Base-by-base conservation (phyloP, 1,140 invertebrate genomes). In the Alviniconcha marisindica region DNA sequence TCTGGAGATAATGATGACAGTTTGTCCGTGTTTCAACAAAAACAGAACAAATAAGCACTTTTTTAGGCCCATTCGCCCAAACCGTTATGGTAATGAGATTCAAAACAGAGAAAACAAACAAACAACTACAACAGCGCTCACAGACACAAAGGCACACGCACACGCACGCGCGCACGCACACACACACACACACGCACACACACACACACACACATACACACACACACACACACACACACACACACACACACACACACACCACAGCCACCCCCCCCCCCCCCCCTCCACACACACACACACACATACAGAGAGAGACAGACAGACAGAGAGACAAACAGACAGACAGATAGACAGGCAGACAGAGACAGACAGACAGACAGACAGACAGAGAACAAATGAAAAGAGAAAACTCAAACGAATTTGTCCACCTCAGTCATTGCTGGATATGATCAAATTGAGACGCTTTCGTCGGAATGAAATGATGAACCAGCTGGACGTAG, bases 231-330 rank as follows among this genome's bases (percentile, higher is more conserved):
- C 24, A 60, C 56, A 60, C 24, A 60, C 56, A 60, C 24, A 60
- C 56, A 60, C 28, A 60, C 56, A 60, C 24, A 60, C 56, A 60
- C 24, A 60, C 56, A 60, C 24, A 60, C 56, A n/a, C 56, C n/a
- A n/a, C n/a, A n/a, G n/a, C n/a, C n/a, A n/a, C n/a, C n/a, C n/a
- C n/a, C n/a, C n/a, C n/a, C 7, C 56, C 4, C 56, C 18, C 56
- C 56, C 40, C 40, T 40, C 40, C 33, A 44, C 74, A 77, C 40
- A 77, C 74, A 77, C 24, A 77, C 74, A 77, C 40, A 44, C 40
- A 38, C 12, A 40, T n/a, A 38, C 14, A 31, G 28, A 48, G 12
- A 38, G 36, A 48, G n/a, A 73, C 33, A 73, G 4, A 38, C 71
- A 69, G 7, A 10, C n/a, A 28, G n/a, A 69, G n/a, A 69, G 10